Evolutionary conservation across 2,888 invertebrate species (phyloP).

Genomic region (Celastrina argiolus): DNA sequence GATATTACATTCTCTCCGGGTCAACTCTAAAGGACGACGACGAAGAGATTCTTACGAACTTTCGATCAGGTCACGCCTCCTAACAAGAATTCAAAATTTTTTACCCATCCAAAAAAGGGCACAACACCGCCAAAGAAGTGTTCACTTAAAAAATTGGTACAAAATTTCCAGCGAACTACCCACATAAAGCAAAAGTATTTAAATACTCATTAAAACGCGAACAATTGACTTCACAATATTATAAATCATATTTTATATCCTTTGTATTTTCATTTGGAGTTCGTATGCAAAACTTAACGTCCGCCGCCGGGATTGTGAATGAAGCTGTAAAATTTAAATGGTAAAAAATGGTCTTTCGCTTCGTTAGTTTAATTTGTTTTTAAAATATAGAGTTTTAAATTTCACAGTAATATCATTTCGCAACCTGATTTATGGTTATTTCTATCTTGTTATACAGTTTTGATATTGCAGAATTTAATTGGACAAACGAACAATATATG

Average conservation of each 20-base stretch:
- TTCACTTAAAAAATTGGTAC: too few species aligned
- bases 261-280: neutral
- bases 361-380: constrained; percentile 9
- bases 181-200: neutral
- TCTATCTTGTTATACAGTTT: neutral
- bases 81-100: too few species aligned
- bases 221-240: constrained; percentile 3
- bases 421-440: neutral
- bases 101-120: too few species aligned
- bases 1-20: too few species aligned
- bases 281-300: constrained; percentile 13
- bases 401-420: neutral
- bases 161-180: neutral
- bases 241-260: constrained; percentile 3
- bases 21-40: too few species aligned
- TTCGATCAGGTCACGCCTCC: too few species aligned
- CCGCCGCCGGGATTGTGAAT: constrained; percentile 4
- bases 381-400: neutral
- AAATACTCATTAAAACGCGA: neutral
- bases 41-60: too few species aligned
- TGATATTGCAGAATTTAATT: too few species aligned
- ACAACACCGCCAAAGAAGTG: too few species aligned
- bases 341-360: neutral
- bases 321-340: constrained; percentile 7
- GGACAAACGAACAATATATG: too few species aligned